Evolutionary conservation across 2,888 invertebrate genomes (phyloP), one percentile per base, ranked within the genome.

Genomic region (Nysson spinosus): DNA sequence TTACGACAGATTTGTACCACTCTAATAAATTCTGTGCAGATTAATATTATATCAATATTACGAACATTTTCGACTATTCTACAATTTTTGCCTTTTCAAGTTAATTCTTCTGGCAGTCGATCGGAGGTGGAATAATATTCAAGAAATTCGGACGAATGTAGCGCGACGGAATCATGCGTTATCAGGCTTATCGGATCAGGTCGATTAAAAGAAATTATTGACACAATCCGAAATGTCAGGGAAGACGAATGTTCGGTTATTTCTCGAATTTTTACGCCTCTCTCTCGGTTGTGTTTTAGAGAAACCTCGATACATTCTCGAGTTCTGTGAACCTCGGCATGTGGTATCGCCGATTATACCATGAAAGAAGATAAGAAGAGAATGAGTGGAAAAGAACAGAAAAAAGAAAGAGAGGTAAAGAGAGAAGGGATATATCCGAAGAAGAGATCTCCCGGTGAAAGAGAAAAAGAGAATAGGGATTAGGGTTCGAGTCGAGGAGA

Each of bases 401-500:
- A n/a, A n/a, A n/a, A n/a, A n/a, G n/a, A n/a, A n/a, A n/a, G n/a
- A n/a, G n/a, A n/a, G n/a, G n/a, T n/a, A n/a, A n/a, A n/a, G 72
- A 70, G 71, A 55, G 70, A 75, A 35, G 52, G 69, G 62, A 65
- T 72, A n/a, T n/a, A 68, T 75, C 70, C 67, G 62, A 61, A 71
- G 57, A 50, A 54, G 66, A 63, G 55, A 49, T 42, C 40, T 34
- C 34, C 20, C 39, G 6, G n/a, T 17, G 30, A 39, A n/a, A 56
- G 22, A 35, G 43, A 52, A 37, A 54, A 44, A 55, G 40, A 1
- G 26, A 56, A 32, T 50, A 40, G 34, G 77, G 70, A 73, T 78
- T 73, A 67, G 69, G 71, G 71, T 57, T 72, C 52, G 64, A n/a
- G 55, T 56, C 62, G 72, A 75, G n/a, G 69, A 72, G 72, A 52